phyloP scores from a whole-genome alignment of 53 echinoderm and acorn worm species.

The Henricia sp. region DNA sequence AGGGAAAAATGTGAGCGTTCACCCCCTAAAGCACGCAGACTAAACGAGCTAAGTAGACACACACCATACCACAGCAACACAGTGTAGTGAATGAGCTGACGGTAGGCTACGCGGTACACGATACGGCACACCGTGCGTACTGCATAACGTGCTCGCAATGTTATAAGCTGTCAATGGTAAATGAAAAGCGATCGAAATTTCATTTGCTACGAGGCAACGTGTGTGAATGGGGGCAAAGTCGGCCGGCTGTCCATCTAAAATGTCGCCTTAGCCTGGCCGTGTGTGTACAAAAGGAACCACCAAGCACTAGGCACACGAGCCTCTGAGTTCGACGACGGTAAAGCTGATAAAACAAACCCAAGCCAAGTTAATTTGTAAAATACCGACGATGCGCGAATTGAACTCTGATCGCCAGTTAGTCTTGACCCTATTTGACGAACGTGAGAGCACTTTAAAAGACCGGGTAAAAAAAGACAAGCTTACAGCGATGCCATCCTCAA shows the following conservation, averaged over 20 bases:
- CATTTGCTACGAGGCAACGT: conserved; percentile 33
- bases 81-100: too few species aligned
- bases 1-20: too few species aligned
- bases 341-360: conserved; percentile 56
- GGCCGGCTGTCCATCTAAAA: conserved; percentile 33
- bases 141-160: not conserved
- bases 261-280: conserved; percentile 26
- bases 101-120: too few species aligned
- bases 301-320: not conserved
- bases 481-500: conserved; percentile 9
- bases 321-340: not conserved
- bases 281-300: conserved; percentile 50
- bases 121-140: not conserved
- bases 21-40: too few species aligned
- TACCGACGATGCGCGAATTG: conserved; percentile 45
- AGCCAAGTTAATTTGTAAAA: conserved; percentile 50
- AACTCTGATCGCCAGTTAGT: conserved; percentile 53
- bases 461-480: not conserved
- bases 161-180: conserved; percentile 19
- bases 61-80: too few species aligned
- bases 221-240: conserved; percentile 55
- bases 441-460: conserved; percentile 56
- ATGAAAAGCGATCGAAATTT: conserved; percentile 32
- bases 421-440: conserved; percentile 53
- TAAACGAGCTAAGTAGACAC: too few species aligned